Evolutionary conservation across 2,888 invertebrate species (phyloP).

Genomic region (Panzeria rudis): DNA sequence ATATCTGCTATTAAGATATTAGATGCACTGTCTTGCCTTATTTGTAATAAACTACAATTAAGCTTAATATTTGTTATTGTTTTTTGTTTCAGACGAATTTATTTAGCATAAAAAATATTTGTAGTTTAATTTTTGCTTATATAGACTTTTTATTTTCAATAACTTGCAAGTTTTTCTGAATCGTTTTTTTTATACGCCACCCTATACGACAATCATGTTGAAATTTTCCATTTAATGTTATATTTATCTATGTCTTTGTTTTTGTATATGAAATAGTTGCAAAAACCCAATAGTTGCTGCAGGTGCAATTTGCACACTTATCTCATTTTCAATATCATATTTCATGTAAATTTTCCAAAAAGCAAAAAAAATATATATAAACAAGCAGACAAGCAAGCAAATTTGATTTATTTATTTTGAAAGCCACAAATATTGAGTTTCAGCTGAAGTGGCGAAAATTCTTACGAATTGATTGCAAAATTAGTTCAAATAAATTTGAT

Average conservation of each 20-base stretch:
- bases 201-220: background rate
- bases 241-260: background rate
- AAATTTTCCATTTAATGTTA: background rate
- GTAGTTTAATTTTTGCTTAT: background rate
- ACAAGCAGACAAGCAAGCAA: conserved; percentile 10
- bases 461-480: conserved; percentile 64
- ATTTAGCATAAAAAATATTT: too few species aligned
- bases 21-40: too few species aligned
- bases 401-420: conserved; percentile 26
- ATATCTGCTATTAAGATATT: too few species aligned
- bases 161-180: conserved; percentile 24
- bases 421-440: conserved; percentile 12
- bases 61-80: background rate
- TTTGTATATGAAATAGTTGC: conserved; percentile 16
- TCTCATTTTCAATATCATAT: conserved; percentile 66
- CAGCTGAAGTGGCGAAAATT: conserved; percentile 52
- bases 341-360: conserved; percentile 50
- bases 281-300: conserved; percentile 43
- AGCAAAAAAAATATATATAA: background rate
- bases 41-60: too few species aligned
- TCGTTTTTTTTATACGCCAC: too few species aligned
- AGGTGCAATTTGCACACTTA: conserved; percentile 70
- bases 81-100: background rate
- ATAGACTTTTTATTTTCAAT: background rate
- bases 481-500: conserved; percentile 25